Conservation (phyloP, 2,113 vertebrate genomes). For the Mus musculus region GRCm39 chr2:140451001-140451500, state of each 20-base stretch:
- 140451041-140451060: not conserved
- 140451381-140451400: not conserved
- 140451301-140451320: not conserved
- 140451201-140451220: not conserved
- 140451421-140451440: not conserved
- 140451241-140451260: not conserved
- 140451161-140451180: not conserved
- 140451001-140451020: not conserved
- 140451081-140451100: not conserved
- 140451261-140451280: not conserved
- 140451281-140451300: not conserved
- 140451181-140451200: not conserved
- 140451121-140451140: not conserved
- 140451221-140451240: not conserved
- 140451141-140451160: not conserved
- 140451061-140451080: not conserved
- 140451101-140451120: not conserved
- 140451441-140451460: not conserved
- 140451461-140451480: too few species aligned
- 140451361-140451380: not conserved
- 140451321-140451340: not conserved
- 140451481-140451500: too few species aligned
- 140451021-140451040: not conserved
- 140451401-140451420: not conserved
- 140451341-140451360: not conserved